Evolutionary conservation across 2,888 invertebrate species (phyloP).

Genomic region (Petrolisthes manimaculis): DNA sequence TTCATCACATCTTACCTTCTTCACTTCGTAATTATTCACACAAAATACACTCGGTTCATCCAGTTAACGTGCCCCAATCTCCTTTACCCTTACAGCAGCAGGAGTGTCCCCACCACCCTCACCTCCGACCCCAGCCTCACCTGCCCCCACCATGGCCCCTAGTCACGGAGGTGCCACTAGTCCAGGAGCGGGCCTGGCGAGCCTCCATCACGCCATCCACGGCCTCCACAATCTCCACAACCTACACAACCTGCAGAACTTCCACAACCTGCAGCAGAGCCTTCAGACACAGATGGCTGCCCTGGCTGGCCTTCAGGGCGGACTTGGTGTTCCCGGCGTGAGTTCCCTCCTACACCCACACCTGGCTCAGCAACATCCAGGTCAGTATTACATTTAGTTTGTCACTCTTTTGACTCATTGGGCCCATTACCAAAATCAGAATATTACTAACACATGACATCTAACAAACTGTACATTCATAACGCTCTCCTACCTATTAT

Average conservation of each 20-base stretch:
- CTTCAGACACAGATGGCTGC: constrained; percentile 65
- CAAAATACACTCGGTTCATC: too few species aligned
- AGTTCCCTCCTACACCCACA: constrained; percentile 60
- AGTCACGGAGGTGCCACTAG: constrained; percentile 37
- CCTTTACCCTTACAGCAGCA: constrained; percentile 29
- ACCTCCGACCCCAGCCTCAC: constrained; percentile 47
- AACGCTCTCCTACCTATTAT: too few species aligned
- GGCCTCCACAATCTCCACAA: constrained; percentile 65
- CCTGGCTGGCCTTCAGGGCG: constrained; percentile 61
- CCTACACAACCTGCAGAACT: constrained; percentile 60
- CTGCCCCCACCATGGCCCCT: constrained; percentile 52
- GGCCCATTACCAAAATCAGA: too few species aligned
- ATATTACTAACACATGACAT: too few species aligned
- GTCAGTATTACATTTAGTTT: not conserved
- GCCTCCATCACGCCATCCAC: constrained; percentile 64
- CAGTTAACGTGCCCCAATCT: not conserved
- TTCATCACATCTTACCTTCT: too few species aligned
- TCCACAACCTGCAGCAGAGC: constrained; percentile 64
- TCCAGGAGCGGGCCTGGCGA: constrained; percentile 49
- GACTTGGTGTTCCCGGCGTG: constrained; percentile 52
- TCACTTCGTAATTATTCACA: too few species aligned
- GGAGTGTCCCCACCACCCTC: constrained; percentile 56
- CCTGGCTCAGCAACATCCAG: constrained; percentile 53
- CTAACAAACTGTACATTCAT: too few species aligned
- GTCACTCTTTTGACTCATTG: too few species aligned